A percentile compares a stretch with the other conserved stretches of the same genome.
Evolutionary conservation across 2,113 vertebrate genomes (phyloP).

Genomic region (Genyomyrus donnyi): DNA sequence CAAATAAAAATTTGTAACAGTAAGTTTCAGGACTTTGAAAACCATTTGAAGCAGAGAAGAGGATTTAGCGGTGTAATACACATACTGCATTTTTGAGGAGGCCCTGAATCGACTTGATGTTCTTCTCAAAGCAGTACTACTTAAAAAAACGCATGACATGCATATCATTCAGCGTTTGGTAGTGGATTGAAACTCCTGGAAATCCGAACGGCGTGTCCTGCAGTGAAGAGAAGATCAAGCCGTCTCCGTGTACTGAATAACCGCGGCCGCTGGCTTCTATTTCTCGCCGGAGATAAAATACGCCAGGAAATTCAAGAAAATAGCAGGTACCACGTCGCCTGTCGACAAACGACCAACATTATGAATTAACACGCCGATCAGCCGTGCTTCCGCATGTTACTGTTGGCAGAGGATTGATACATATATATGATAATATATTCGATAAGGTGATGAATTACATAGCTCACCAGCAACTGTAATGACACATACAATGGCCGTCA

Average conservation of each 20-base stretch:
- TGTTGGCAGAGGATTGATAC: not conserved
- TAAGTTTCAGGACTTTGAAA: constrained; percentile 3
- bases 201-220: not conserved
- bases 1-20: not conserved
- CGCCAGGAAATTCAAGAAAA: constrained; percentile 4
- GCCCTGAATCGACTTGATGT: constrained; percentile 12
- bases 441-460: not conserved
- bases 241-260: not conserved
- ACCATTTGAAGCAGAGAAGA: constrained; percentile 1
- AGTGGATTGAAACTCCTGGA: not conserved
- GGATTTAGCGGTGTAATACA: not conserved
- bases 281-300: not conserved
- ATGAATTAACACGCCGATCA: not conserved
- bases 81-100: constrained; percentile 15
- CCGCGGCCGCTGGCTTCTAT: not conserved
- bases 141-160: not conserved
- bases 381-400: not conserved
- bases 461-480: not conserved
- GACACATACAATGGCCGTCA: not conserved
- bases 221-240: not conserved
- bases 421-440: not conserved
- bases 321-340: not conserved
- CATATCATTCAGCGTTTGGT: not conserved
- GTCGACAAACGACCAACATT: not conserved
- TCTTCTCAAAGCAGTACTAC: not conserved